Evolutionary conservation across 2,888 invertebrate genomes (phyloP).

Genomic region (Epiblema foenella): DNA sequence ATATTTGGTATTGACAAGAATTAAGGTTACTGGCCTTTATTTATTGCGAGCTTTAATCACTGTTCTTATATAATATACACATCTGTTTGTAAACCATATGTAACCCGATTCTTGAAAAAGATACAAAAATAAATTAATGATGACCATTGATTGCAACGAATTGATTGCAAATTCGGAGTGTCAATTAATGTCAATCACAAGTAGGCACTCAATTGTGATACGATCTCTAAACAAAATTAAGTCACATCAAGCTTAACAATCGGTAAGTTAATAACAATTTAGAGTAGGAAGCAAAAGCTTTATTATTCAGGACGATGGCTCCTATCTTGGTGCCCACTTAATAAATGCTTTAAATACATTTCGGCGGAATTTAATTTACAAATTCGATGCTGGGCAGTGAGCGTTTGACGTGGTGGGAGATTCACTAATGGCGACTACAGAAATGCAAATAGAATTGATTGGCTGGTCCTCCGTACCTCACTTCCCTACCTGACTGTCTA

Average conservation of each 20-base stretch:
- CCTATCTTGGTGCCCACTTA: constrained; percentile 57
- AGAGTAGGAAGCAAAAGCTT: constrained; percentile 58
- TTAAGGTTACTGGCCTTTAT: too few relatives aligned
- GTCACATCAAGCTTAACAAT: constrained; percentile 54
- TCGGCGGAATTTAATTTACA: constrained; percentile 55
- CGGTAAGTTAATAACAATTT: constrained; percentile 61
- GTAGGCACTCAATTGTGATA: constrained; percentile 15
- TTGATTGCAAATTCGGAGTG: too few relatives aligned
- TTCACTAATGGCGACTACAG: constrained; percentile 64
- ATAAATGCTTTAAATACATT: constrained; percentile 63
- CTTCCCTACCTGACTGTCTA: constrained; percentile 52
- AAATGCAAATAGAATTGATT: constrained; percentile 73
- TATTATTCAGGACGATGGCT: constrained; percentile 55
- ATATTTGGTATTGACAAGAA: too few relatives aligned
- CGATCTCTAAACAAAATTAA: constrained; percentile 40
- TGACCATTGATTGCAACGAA: too few relatives aligned
- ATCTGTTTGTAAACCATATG: too few relatives aligned
- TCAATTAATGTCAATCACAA: constrained; percentile 10
- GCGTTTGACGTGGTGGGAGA: constrained; percentile 53
- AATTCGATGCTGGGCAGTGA: constrained; percentile 44
- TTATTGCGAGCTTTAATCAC: background rate
- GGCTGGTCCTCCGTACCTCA: constrained; percentile 55
- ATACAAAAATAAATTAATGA: too few relatives aligned
- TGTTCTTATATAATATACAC: too few relatives aligned
- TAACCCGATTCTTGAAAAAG: too few relatives aligned